Percentiles rank a stretch among this genome's conserved stretches.
These are phyloP conservation scores for Drosophila fungiperda DNA, from an alignment of 2,888 invertebrate species.

Conservation along the genomic window DNA sequence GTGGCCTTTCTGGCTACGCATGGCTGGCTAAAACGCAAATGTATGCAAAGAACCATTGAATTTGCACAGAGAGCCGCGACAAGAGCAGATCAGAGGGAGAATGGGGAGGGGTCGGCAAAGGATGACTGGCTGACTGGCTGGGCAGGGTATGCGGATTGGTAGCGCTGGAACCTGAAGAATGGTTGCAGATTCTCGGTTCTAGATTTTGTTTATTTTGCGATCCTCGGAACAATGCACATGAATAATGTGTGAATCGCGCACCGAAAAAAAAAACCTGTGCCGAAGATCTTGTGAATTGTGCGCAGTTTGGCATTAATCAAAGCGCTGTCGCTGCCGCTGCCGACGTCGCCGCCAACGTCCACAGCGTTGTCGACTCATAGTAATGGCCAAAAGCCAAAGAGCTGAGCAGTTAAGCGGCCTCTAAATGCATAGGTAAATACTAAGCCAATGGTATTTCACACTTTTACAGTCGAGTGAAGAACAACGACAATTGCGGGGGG, in stretches of 20 bases:
- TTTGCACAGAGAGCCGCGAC: slow-evolving; percentile 62
- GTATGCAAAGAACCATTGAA: slow-evolving; percentile 81
- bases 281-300: slow-evolving; percentile 69
- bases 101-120: neutral
- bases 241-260: slow-evolving; percentile 78
- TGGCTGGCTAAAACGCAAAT: slow-evolving; percentile 78
- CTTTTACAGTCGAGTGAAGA: slow-evolving; percentile 68
- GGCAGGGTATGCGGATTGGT: slow-evolving; percentile 44
- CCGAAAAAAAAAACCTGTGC: slow-evolving; percentile 69
- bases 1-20: slow-evolving; percentile 71
- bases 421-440: slow-evolving; percentile 73
- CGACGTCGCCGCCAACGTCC: neutral
- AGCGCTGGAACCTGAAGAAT: slow-evolving; percentile 60
- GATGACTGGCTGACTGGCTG: neutral
- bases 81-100: slow-evolving; percentile 3
- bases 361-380: slow-evolving; percentile 20
- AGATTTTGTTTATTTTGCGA: slow-evolving; percentile 73
- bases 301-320: slow-evolving; percentile 76
- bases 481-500: slow-evolving; percentile 13
- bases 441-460: slow-evolving; percentile 74
- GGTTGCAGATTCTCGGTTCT: slow-evolving; percentile 79
- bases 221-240: slow-evolving; percentile 76
- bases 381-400: slow-evolving; percentile 61
- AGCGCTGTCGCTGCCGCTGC: slow-evolving; percentile 69
- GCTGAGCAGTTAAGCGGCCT: slow-evolving; percentile 32